Conservation (phyloP, 1,140 invertebrate species). For the Hirudo medicinalis region DNA sequence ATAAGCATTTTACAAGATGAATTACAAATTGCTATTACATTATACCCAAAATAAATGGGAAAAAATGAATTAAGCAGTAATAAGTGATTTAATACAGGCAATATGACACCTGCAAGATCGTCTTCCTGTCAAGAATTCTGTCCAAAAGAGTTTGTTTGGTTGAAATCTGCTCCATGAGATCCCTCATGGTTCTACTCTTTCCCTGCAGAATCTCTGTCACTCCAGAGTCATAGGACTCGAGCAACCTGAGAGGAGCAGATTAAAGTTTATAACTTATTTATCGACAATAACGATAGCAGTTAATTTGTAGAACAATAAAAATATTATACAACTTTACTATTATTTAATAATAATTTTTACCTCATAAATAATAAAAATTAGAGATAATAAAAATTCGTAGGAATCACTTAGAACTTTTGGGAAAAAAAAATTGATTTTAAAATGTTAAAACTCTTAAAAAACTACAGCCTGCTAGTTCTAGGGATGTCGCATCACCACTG, state of each 20-base stretch:
- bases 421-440: too few species aligned
- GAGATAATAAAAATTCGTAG: neutral
- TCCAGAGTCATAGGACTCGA: neutral
- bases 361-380: too few species aligned
- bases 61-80: too few species aligned
- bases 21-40: neutral
- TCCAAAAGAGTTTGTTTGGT: neutral
- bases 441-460: too few species aligned
- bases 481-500: conserved; percentile 9
- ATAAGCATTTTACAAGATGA: neutral
- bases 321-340: too few species aligned
- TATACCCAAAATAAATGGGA: neutral
- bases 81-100: too few species aligned
- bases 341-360: too few species aligned
- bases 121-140: neutral
- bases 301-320: too few species aligned
- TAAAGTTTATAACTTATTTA: neutral
- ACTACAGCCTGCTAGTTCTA: too few species aligned
- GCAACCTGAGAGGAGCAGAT: neutral
- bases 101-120: neutral
- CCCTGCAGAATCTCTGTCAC: neutral
- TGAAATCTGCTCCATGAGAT: conserved; percentile 1
- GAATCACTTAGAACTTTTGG: too few species aligned
- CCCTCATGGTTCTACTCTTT: neutral
- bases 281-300: too few species aligned